phyloP scores from a whole-genome alignment of 37 sponge, comb jelly and placozoan genomes.

The Diacarnus erythraeanus region DNA sequence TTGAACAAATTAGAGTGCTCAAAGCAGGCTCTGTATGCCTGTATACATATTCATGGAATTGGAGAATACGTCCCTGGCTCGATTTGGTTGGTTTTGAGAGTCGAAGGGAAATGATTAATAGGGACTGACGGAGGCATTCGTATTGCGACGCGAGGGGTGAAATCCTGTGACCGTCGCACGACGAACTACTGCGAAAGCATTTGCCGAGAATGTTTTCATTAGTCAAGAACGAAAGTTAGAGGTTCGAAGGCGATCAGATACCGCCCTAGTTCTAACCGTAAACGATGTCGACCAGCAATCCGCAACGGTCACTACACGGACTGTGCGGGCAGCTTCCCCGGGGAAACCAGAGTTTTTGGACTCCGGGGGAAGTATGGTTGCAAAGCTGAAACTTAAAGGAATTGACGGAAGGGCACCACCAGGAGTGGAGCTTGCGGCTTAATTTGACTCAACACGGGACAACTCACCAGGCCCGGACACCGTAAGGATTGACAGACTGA shows the following conservation, averaged over 20 bases:
- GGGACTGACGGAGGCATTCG: conserved; percentile 92
- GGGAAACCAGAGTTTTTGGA: conserved; percentile 80
- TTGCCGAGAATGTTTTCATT: conserved; percentile 92
- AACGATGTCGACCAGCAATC: neutral
- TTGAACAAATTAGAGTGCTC: neutral
- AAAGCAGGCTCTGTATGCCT: neutral
- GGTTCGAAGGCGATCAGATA: conserved; percentile 54
- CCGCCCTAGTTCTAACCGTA: neutral
- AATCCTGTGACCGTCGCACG: conserved; percentile 79
- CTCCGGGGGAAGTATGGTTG: conserved; percentile 89
- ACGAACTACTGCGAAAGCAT: conserved; percentile 90
- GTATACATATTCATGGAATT: neutral
- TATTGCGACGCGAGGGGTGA: conserved; percentile 83
- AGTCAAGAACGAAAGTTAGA: conserved; percentile 87
- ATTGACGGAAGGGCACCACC: conserved; percentile 96
- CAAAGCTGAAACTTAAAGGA: conserved; percentile 94
- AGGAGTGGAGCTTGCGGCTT: conserved; percentile 95
- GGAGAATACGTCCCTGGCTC: neutral
- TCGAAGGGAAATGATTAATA: conserved; percentile 74
- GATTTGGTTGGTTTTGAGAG: neutral
- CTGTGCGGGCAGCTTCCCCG: conserved; percentile 62
- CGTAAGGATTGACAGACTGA: conserved; percentile 89
- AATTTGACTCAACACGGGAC: conserved; percentile 95
- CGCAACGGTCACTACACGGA: neutral
- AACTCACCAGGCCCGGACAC: conserved; percentile 92